These are phyloP conservation scores for Otocyon megalotis DNA, from an alignment of 2,113 vertebrate species.

Conservation along the genomic window DNA sequence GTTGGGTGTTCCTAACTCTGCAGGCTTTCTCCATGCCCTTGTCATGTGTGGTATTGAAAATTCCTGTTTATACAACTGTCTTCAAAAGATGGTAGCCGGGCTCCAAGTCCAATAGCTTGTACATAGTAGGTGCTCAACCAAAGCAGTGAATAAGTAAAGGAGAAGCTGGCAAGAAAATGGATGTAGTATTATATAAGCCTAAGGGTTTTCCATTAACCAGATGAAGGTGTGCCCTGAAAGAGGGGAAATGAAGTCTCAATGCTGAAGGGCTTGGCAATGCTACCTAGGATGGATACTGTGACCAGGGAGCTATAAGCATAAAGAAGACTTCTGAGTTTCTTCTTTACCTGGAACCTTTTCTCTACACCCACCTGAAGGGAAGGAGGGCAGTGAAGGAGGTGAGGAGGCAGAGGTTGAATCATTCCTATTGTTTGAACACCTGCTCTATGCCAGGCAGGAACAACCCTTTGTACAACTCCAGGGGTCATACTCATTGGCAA, in stretches of 20 bases:
- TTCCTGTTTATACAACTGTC: neutral
- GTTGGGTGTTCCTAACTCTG: neutral
- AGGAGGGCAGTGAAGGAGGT: neutral
- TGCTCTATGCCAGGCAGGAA: neutral
- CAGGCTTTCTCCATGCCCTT: neutral
- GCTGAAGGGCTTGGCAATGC: neutral
- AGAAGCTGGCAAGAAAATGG: neutral
- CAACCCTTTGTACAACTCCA: too few relatives aligned
- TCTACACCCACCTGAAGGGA: neutral
- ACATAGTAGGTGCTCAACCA: neutral
- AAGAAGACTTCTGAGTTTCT: neutral
- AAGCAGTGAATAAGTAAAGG: neutral
- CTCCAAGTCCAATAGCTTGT: neutral
- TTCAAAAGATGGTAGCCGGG: neutral
- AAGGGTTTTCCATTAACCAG: neutral
- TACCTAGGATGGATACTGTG: too few relatives aligned
- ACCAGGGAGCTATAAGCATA: neutral
- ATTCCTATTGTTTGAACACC: neutral
- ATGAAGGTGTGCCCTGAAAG: neutral
- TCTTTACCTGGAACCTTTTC: neutral
- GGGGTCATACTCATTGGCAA: neutral
- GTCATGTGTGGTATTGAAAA: neutral
- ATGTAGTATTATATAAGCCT: neutral
- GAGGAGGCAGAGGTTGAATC: neutral
- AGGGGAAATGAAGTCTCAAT: neutral